These are phyloP conservation scores for Drosophila littoralis DNA, from an alignment of 1,140 invertebrate species.

Conservation along the genomic window DNA sequence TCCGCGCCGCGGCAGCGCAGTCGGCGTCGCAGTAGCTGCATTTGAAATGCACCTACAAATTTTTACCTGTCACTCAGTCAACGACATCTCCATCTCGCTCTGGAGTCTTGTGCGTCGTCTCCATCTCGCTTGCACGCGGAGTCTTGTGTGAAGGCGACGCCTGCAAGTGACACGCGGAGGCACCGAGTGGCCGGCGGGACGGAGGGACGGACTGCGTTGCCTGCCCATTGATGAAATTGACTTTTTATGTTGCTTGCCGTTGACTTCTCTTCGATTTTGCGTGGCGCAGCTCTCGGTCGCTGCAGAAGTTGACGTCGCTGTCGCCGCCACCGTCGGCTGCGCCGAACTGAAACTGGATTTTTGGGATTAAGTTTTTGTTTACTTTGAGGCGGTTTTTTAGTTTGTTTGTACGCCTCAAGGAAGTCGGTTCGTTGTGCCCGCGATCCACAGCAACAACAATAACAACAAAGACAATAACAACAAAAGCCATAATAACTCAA, in stretches of 20 bases:
- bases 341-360: slow-evolving; percentile 72
- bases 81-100: slow-evolving; percentile 32
- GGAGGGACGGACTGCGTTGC: slow-evolving; percentile 12
- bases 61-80: slow-evolving; percentile 70
- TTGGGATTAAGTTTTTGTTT: slow-evolving; percentile 84
- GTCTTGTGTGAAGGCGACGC: slow-evolving; percentile 58
- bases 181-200: neutral
- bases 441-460: slow-evolving; percentile 31
- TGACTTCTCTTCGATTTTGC: slow-evolving; percentile 72
- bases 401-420: slow-evolving; percentile 81
- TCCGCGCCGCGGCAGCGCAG: slow-evolving; percentile 29
- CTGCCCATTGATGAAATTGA: slow-evolving; percentile 83
- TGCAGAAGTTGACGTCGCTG: slow-evolving; percentile 12
- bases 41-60: slow-evolving; percentile 74
- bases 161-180: slow-evolving; percentile 59
- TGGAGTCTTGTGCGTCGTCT: neutral
- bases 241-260: slow-evolving; percentile 81
- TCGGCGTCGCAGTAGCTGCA: slow-evolving; percentile 16
- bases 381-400: slow-evolving; percentile 80
- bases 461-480: slow-evolving; percentile 28
- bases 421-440: slow-evolving; percentile 71
- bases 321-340: slow-evolving; percentile 29
- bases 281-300: slow-evolving; percentile 41
- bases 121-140: slow-evolving; percentile 23
- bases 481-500: slow-evolving; percentile 37